Evolutionary conservation across 2,797 vertebrate species (phyloP).

Genomic region (Menidia menidia): DNA sequence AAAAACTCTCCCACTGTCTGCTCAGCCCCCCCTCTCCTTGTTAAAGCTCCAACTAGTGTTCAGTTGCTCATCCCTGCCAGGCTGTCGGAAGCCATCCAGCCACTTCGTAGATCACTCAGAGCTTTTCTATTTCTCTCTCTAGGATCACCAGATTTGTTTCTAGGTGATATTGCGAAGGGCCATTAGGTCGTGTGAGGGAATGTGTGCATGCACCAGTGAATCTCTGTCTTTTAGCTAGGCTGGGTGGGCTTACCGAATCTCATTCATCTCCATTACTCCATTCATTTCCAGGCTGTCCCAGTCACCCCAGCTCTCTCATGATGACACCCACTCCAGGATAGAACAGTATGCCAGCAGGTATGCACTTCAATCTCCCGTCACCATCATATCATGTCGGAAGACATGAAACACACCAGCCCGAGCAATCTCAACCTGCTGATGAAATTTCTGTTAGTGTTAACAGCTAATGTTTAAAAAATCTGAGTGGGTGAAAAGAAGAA

Average conservation of each 20-base stretch:
- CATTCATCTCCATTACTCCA: slow-evolving; percentile 74
- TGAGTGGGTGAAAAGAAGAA: background rate
- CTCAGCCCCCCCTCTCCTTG: slow-evolving; percentile 30
- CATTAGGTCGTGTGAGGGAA: slow-evolving; percentile 19
- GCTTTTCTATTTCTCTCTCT: slow-evolving; percentile 42
- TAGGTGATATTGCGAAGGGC: slow-evolving; percentile 60
- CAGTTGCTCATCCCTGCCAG: slow-evolving; percentile 47
- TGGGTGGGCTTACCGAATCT: slow-evolving; percentile 60
- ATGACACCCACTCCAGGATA: slow-evolving; percentile 98
- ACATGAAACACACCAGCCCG: background rate
- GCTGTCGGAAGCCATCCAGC: slow-evolving; percentile 56
- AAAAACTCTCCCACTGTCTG: slow-evolving; percentile 23
- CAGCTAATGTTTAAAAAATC: background rate
- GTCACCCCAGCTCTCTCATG: slow-evolving; percentile 94
- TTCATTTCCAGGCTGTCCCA: slow-evolving; percentile 88
- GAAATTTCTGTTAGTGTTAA: background rate
- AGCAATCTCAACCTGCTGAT: background rate
- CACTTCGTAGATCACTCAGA: slow-evolving; percentile 62
- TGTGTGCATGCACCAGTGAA: slow-evolving; percentile 38
- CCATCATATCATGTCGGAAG: slow-evolving; percentile 32
- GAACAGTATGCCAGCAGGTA: slow-evolving; percentile 97
- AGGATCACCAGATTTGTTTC: slow-evolving; percentile 63
- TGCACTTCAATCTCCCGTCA: slow-evolving; percentile 33
- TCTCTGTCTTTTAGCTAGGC: slow-evolving; percentile 51
- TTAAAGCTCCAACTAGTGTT: slow-evolving; percentile 58